These are phyloP conservation scores for Carabus problematicus DNA, from an alignment of 2,888 invertebrate species.

Conservation along the genomic window DNA sequence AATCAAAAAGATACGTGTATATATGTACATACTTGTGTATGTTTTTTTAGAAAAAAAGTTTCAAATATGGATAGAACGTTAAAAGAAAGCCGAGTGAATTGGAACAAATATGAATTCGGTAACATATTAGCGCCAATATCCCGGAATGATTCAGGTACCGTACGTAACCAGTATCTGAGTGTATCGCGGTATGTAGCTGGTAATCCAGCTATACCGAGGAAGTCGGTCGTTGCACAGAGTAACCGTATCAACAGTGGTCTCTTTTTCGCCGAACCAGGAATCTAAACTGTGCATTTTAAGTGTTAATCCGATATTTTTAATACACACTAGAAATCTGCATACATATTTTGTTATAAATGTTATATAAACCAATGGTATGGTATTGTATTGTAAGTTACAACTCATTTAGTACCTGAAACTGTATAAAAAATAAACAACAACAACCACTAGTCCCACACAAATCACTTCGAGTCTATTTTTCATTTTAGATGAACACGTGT, in stretches of 20 bases:
- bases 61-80: constrained; percentile 52
- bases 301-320: neutral
- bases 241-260: constrained; percentile 33
- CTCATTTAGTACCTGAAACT: constrained; percentile 11
- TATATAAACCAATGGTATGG: constrained; percentile 5
- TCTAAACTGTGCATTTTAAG: constrained; percentile 3
- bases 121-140: constrained; percentile 57
- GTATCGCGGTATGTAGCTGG: constrained; percentile 83
- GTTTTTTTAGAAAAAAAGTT: constrained; percentile 46
- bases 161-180: constrained; percentile 79
- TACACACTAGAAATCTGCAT: constrained; percentile 31
- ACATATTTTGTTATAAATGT: constrained; percentile 40
- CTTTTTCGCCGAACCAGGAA: constrained; percentile 29
- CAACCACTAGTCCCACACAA: neutral
- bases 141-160: constrained; percentile 58
- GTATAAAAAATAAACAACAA: constrained; percentile 19
- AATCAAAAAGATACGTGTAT: neutral
- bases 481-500: constrained; percentile 32
- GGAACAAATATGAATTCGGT: constrained; percentile 61
- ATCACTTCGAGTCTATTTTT: constrained; percentile 21
- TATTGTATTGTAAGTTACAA: constrained; percentile 10
- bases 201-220: constrained; percentile 48
- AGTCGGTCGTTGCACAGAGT: constrained; percentile 33
- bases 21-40: constrained; percentile 2
- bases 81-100: constrained; percentile 61